Conservation (phyloP, 2,113 vertebrate species). For the Phocoena sinus region DNA sequence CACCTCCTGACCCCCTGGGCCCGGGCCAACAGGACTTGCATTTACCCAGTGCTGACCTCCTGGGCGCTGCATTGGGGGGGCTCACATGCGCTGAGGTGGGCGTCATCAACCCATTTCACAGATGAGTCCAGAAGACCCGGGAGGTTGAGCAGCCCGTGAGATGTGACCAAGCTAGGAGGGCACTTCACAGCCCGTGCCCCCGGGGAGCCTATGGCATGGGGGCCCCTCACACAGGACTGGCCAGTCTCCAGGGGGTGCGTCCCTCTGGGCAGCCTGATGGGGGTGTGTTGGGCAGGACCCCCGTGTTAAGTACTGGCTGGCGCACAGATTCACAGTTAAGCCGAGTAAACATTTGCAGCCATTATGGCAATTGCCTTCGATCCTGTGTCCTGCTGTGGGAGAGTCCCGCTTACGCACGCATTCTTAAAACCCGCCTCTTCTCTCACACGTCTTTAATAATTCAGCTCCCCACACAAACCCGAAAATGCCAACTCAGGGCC, state of each 20-base stretch:
- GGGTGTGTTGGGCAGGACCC: not conserved
- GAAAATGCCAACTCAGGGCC: constrained; percentile 68
- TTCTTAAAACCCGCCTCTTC: constrained; percentile 78
- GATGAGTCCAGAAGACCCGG: not conserved
- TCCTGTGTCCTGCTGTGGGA: constrained; percentile 74
- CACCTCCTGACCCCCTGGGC: not conserved
- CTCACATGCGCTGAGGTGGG: not conserved
- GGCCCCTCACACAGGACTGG: not conserved
- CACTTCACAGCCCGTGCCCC: not conserved
- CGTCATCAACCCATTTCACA: not conserved
- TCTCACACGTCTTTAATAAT: constrained; percentile 77
- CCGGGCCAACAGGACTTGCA: fast-evolving
- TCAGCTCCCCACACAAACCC: constrained; percentile 66
- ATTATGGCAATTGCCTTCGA: constrained; percentile 74
- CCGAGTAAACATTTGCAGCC: constrained; percentile 67
- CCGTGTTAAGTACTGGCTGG: constrained; percentile 51
- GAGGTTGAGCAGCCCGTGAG: not conserved
- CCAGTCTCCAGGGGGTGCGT: not conserved
- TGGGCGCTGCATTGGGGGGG: fast-evolving
- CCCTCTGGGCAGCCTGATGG: not conserved
- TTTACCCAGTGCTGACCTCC: not conserved
- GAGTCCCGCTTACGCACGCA: constrained; percentile 83
- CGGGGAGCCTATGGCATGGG: not conserved
- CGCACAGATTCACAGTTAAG: constrained; percentile 37
- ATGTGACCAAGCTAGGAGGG: not conserved